A percentile compares a stretch with the other conserved stretches of the same genome.
Conservation (phyloP, 2,888 invertebrate species). For the Autographa pulchrina region DNA sequence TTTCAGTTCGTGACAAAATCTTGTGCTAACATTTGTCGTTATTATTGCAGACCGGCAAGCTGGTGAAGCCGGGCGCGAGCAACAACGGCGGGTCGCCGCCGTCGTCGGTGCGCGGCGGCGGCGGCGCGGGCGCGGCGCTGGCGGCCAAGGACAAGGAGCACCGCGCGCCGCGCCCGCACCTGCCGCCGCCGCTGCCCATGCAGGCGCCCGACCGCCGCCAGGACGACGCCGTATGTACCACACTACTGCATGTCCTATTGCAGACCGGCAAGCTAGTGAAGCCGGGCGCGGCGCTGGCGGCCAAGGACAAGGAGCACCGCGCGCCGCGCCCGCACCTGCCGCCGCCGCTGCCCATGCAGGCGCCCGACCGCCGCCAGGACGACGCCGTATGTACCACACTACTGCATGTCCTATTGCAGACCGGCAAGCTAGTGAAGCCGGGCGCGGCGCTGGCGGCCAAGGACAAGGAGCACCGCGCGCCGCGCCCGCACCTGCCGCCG, state of each 20-base stretch:
- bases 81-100: conserved; percentile 69
- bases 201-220: conserved; percentile 62
- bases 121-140: conserved; percentile 46
- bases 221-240: conserved; percentile 3
- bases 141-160: conserved; percentile 69
- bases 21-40: not conserved
- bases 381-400: not conserved
- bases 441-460: not conserved
- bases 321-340: conserved; percentile 12
- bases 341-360: conserved; percentile 42
- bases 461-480: conserved; percentile 64
- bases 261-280: too few relatives aligned
- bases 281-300: not conserved
- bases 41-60: conserved; percentile 88
- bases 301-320: conserved; percentile 9
- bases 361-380: conserved; percentile 17
- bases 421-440: too few relatives aligned
- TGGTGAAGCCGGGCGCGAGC: conserved; percentile 87
- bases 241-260: not conserved
- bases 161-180: conserved; percentile 52
- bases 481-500: conserved; percentile 52
- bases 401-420: not conserved
- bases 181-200: conserved; percentile 50
- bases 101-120: conserved; percentile 34
- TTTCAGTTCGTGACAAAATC: not conserved